phyloP scores from a whole-genome alignment of 2,888 invertebrate species.

The Coenonympha glycerion region DNA sequence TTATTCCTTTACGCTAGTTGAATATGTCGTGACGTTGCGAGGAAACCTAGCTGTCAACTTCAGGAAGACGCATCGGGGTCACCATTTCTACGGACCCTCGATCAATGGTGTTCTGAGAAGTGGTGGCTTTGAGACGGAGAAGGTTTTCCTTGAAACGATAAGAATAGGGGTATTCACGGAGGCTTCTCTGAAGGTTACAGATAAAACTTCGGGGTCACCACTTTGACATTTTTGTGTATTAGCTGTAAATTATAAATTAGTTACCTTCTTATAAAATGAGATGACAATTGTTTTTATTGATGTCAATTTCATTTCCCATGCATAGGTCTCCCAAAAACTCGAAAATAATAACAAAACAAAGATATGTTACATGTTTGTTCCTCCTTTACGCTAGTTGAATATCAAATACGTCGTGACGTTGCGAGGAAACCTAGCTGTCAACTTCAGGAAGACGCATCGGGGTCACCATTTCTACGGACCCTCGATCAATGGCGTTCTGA shows the following conservation, averaged over 20 bases:
- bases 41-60: constrained; percentile 58
- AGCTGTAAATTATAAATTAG: too few species aligned
- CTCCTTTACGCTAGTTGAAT: too few species aligned
- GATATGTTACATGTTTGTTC: too few species aligned
- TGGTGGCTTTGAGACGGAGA: constrained; percentile 42
- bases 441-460: constrained; percentile 42
- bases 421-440: constrained; percentile 52
- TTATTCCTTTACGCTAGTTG: too few species aligned
- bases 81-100: constrained; percentile 54
- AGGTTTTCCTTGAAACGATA: constrained; percentile 39
- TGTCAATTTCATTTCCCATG: too few species aligned
- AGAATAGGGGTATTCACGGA: constrained; percentile 50
- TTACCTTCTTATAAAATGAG: too few species aligned
- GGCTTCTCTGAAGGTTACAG: constrained; percentile 49
- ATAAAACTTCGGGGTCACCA: constrained; percentile 43
- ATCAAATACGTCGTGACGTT: too few species aligned
- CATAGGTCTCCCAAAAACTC: too few species aligned
- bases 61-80: constrained; percentile 39
- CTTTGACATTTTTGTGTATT: too few species aligned
- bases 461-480: constrained; percentile 60
- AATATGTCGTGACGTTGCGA: too few species aligned
- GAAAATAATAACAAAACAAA: too few species aligned
- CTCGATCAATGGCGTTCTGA: constrained; percentile 42
- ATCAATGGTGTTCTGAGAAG: constrained; percentile 46
- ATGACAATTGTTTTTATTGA: too few species aligned